These are phyloP conservation scores for Tachysurus vachellii DNA, from an alignment of 2,113 vertebrate species.

Conservation along the genomic window DNA sequence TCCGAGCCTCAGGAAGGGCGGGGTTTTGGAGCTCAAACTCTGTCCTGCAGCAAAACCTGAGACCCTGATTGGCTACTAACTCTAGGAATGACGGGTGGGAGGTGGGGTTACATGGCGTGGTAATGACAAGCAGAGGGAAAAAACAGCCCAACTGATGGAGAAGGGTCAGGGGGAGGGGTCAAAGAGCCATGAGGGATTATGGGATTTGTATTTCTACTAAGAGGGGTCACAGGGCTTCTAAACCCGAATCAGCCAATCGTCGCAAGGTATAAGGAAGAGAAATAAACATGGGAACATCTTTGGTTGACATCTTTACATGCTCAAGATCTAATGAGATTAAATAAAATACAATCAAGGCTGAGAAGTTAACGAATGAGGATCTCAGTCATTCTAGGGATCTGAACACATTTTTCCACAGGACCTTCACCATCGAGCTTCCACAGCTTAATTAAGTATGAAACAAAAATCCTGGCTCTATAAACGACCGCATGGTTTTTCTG, in stretches of 20 bases:
- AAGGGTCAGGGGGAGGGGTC: slow-evolving; percentile 54
- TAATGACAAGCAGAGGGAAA: slow-evolving; percentile 59
- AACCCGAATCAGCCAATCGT: background rate
- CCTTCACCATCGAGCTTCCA: background rate
- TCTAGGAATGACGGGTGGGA: slow-evolving; percentile 51
- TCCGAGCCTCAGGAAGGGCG: slow-evolving; percentile 65
- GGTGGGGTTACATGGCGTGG: slow-evolving; percentile 59
- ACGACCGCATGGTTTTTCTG: background rate
- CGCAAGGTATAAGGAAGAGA: background rate
- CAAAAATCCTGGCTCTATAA: background rate
- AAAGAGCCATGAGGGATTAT: slow-evolving; percentile 49
- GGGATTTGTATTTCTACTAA: slow-evolving; percentile 43
- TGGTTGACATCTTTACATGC: background rate
- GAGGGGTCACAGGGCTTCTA: background rate
- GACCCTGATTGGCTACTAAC: slow-evolving; percentile 63
- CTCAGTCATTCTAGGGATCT: background rate
- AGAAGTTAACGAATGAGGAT: background rate
- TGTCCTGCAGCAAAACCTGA: slow-evolving; percentile 56
- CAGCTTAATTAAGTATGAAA: background rate
- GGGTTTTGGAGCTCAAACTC: slow-evolving; percentile 49
- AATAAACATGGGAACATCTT: background rate
- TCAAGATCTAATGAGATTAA: background rate
- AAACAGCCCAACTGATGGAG: slow-evolving; percentile 55
- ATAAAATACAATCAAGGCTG: background rate
- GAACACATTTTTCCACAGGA: background rate